Evolutionary conservation across 2,113 vertebrate species (phyloP).

Genomic region (Phalacrocorax brasilianus): DNA sequence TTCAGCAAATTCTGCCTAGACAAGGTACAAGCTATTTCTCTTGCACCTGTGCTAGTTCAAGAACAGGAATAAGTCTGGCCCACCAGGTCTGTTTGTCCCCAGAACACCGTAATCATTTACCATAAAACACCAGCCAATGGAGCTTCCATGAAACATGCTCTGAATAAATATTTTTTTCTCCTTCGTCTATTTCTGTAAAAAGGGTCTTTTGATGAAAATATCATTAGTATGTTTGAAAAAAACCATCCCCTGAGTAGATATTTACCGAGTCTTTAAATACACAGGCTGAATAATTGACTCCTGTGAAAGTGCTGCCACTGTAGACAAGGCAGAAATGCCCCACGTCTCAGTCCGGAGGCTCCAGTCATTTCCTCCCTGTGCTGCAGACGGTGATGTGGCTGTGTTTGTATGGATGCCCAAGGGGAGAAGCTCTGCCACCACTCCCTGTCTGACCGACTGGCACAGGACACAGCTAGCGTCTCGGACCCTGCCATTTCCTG

Average conservation of each 20-base stretch:
- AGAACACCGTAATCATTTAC: neutral
- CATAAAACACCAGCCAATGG: neutral
- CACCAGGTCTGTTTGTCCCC: neutral
- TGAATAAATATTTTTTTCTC: conserved; percentile 38
- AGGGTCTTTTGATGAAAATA: conserved; percentile 53
- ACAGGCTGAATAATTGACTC: neutral
- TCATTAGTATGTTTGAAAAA: conserved; percentile 19
- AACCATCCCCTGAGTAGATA: neutral
- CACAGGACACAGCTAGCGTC: neutral
- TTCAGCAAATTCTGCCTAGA: neutral
- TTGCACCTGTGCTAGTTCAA: neutral
- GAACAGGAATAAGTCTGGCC: neutral
- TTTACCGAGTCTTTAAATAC: conserved; percentile 58
- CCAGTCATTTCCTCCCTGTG: neutral
- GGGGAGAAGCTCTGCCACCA: neutral
- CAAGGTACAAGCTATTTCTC: neutral
- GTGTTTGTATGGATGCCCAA: neutral
- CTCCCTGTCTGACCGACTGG: rapidly evolving
- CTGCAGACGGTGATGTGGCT: neutral
- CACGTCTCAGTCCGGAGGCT: neutral
- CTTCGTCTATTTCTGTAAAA: conserved; percentile 7
- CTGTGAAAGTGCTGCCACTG: neutral
- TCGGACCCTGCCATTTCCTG: neutral
- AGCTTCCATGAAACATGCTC: neutral
- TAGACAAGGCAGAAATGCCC: neutral